These are phyloP conservation scores for Stigmatopora nigra DNA, from an alignment of 2,113 vertebrate species.

Conservation along the genomic window DNA sequence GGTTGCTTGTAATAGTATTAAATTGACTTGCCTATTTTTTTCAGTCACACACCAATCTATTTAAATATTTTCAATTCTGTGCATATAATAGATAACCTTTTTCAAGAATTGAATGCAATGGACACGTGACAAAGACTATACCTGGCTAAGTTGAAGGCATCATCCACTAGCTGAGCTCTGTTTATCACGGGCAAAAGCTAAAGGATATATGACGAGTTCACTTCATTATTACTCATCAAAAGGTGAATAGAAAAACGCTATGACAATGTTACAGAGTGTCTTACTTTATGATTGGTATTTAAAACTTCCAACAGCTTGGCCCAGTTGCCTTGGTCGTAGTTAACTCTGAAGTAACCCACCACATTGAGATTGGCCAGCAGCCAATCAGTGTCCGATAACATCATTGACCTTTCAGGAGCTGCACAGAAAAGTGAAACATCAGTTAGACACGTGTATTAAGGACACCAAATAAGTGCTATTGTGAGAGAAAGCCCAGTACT, in stretches of 20 bases:
- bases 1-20: too few species aligned
- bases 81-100: not conserved
- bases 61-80: too few species aligned
- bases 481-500: not conserved
- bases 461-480: not conserved
- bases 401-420: conserved; percentile 22
- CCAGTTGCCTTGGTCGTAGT: conserved; percentile 86
- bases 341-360: conserved; percentile 83
- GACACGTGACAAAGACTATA: conserved; percentile 30
- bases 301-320: conserved; percentile 61
- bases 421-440: not conserved
- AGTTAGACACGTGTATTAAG: not conserved
- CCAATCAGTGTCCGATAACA: conserved; percentile 36
- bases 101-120: not conserved
- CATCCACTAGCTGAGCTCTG: conserved; percentile 83
- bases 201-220: conserved; percentile 10
- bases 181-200: conserved; percentile 79
- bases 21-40: too few species aligned
- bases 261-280: not conserved
- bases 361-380: conserved; percentile 77
- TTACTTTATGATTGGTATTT: not conserved
- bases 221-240: not conserved
- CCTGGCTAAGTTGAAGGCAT: conserved; percentile 86
- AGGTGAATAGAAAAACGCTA: not conserved
- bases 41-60: too few species aligned